A percentile compares a stretch with the other conserved stretches of the same genome.
These are phyloP conservation scores for Cryptus viduatorius DNA, from an alignment of 2,888 invertebrate genomes.

Conservation along the genomic window DNA sequence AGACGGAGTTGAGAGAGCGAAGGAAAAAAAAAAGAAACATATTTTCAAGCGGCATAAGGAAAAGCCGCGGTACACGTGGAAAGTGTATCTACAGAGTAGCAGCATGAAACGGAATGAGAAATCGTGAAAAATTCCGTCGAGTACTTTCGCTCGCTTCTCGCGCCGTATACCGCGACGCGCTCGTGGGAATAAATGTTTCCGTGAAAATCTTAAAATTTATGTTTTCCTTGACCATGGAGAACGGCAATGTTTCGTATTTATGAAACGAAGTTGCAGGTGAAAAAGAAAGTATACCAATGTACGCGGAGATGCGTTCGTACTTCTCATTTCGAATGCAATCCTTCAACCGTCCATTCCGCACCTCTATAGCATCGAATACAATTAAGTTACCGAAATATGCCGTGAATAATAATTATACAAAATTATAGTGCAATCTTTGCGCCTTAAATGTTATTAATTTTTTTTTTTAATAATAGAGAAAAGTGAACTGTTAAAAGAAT, in stretches of 20 bases:
- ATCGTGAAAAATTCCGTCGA: conserved; percentile 41
- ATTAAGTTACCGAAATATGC: background rate
- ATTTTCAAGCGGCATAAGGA: conserved; percentile 45
- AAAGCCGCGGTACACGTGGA: conserved; percentile 34
- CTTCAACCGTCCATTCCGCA: background rate
- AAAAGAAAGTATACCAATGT: conserved; percentile 1
- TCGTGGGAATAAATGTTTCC: conserved; percentile 44
- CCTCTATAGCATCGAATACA: background rate
- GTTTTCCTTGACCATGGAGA: conserved; percentile 42
- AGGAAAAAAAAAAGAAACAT: background rate
- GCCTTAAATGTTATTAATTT: no score
- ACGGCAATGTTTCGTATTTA: conserved; percentile 11
- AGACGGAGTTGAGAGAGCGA: conserved; percentile 14
- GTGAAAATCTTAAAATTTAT: conserved; percentile 44
- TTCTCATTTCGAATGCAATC: no score
- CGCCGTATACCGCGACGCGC: background rate
- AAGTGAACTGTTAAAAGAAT: no score
- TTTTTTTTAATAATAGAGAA: no score
- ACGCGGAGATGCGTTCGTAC: background rate
- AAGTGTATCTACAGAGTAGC: conserved; percentile 34
- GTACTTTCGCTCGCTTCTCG: conserved; percentile 30
- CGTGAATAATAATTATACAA: no score
- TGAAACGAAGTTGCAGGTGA: background rate
- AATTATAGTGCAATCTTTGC: no score
- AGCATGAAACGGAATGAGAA: conserved; percentile 64